phyloP scores from a whole-genome alignment of 2,888 invertebrate genomes.

The Pherbina coryleti region DNA sequence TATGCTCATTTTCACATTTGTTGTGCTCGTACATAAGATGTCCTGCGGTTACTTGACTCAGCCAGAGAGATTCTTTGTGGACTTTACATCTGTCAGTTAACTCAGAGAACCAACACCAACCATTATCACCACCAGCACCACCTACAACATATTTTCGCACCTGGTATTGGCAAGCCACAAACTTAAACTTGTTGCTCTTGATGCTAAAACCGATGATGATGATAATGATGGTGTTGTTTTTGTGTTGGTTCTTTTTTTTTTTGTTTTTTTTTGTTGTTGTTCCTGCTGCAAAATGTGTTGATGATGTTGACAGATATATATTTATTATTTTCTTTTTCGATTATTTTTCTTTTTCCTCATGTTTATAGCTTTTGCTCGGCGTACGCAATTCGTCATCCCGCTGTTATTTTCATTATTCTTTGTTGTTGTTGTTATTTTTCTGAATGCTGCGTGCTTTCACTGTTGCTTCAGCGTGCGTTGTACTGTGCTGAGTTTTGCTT shows the following conservation, averaged over 20 bases:
- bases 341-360: not conserved
- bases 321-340: no score
- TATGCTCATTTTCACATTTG: not conserved
- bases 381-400: not conserved
- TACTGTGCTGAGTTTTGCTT: no score
- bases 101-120: not conserved
- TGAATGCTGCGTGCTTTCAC: not conserved
- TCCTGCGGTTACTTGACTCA: no score
- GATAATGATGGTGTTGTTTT: not conserved
- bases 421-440: not conserved
- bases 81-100: not conserved
- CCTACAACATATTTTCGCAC: not conserved
- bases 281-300: no score
- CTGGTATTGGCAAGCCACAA: not conserved
- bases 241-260: not conserved
- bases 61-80: not conserved
- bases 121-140: not conserved
- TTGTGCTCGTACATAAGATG: not conserved
- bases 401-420: not conserved
- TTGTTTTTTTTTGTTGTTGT: no score
- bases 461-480: no score
- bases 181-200: conserved; percentile 11
- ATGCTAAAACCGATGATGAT: not conserved
- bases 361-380: not conserved
- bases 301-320: no score